Percentiles rank a stretch among this genome's conserved stretches.
Evolutionary conservation across 2,113 vertebrate genomes (phyloP).

Genomic region (Thunnus maccoyii): DNA sequence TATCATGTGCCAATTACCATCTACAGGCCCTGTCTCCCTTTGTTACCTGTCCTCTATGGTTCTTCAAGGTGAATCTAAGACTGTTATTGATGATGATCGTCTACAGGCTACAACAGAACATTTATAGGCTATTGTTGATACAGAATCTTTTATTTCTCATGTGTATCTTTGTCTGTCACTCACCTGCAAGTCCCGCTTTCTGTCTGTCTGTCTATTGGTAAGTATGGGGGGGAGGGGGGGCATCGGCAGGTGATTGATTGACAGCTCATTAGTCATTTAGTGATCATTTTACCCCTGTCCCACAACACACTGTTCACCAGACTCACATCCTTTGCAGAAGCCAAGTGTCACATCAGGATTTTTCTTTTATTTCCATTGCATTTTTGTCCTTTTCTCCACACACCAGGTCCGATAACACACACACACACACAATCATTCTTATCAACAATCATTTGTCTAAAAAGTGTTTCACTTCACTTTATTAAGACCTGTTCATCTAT

Average conservation of each 20-base stretch:
- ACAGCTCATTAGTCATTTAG: slow-evolving; percentile 18
- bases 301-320: slow-evolving; percentile 9
- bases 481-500: slow-evolving; percentile 28
- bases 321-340: slow-evolving; percentile 16
- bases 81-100: neutral
- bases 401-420: slow-evolving; percentile 32
- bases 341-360: slow-evolving; percentile 6
- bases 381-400: neutral
- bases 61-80: neutral
- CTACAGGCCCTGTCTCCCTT: too few species aligned
- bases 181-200: slow-evolving; percentile 63
- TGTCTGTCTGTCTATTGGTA: slow-evolving; percentile 42
- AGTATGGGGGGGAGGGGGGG: neutral
- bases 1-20: too few species aligned
- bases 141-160: neutral
- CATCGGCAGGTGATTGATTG: slow-evolving; percentile 21
- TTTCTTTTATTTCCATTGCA: slow-evolving; percentile 1
- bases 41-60: too few species aligned
- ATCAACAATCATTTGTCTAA: neutral
- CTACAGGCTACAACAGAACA: neutral
- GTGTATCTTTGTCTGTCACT: slow-evolving; percentile 34
- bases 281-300: neutral
- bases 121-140: neutral
- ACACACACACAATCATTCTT: slow-evolving; percentile 15
- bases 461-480: slow-evolving; percentile 30